Evolutionary conservation across 2,888 invertebrate species (phyloP), one percentile per base, ranked within the genome.

Genomic region (Drosophila lacicola): DNA sequence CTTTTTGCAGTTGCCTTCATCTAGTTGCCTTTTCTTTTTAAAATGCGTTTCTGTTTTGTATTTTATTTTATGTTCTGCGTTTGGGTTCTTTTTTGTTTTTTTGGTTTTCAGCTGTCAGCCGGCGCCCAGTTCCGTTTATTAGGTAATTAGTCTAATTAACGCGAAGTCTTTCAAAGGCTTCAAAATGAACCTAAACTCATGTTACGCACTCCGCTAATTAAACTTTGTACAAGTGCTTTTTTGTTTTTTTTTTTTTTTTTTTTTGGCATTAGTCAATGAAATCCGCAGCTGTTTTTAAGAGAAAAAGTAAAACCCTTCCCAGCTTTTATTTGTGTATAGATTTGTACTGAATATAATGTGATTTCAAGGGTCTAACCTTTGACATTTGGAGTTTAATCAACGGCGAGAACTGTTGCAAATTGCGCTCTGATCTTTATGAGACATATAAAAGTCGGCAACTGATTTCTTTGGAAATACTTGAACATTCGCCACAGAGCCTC

Each of bases 91-190:
- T 19, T 25, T 51, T 45, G 17, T 50, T 60, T 36, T 33, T 55
- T 56, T 17, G 37, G 34, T 45, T 29, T 29, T 49, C 44, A 37
- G 10, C 45, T 25, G 37, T 49, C 64, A 51, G 66, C 60, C 74
- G 64, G 47, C 49, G 49, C 46, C 36, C 64, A 71, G 73, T 77
- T 73, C 64, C 70, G 75, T 78, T 75, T 74, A 80, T 80, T 74
- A 68, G 68, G 44, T 79, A 79, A 86, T 86, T 85, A 85, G 86
- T 62, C 75, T 78, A 82, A 88, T 85, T 85, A 88, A 74, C 78
- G 75, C 61, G 17, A 42, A 75, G 70, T 68, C 66, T 56, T 73
- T 55, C 65, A 85, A 81, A 61, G 70, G 73, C 70, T 70, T 62
- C 64, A 72, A 70, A 70, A 45, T 67, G 46, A 73, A 71, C 69